These are phyloP conservation scores for Drosophila trichaetosa DNA, from an alignment of 2,888 invertebrate species.

Conservation along the genomic window DNA sequence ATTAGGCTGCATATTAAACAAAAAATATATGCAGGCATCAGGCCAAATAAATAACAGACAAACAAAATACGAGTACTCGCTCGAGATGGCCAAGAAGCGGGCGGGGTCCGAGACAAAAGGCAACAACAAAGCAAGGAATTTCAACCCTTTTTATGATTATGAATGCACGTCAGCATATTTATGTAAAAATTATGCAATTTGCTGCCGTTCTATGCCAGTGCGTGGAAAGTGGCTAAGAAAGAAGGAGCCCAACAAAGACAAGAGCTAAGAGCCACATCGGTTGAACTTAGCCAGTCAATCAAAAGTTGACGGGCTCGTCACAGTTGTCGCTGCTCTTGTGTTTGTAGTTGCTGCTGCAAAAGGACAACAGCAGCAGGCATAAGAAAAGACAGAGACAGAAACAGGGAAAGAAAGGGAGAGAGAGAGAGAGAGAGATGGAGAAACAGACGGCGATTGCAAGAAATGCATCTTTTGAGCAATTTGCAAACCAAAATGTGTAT, in stretches of 20 bases:
- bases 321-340: constrained; percentile 66
- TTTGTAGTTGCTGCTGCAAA: constrained; percentile 41
- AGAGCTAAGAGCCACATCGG: constrained; percentile 60
- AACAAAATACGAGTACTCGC: constrained; percentile 33
- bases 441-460: constrained; percentile 25
- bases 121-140: constrained; percentile 54
- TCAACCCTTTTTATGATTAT: constrained; percentile 79
- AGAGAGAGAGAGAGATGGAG: not conserved
- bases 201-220: constrained; percentile 79
- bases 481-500: constrained; percentile 81
- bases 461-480: constrained; percentile 76
- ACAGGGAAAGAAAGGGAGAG: not conserved
- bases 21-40: constrained; percentile 49
- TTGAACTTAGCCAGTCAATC: constrained; percentile 79
- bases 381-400: not conserved
- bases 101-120: constrained; percentile 28
- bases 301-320: constrained; percentile 79
- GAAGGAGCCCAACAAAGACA: constrained; percentile 34
- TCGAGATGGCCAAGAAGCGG: constrained; percentile 5
- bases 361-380: constrained; percentile 51
- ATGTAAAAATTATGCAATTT: constrained; percentile 81
- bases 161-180: constrained; percentile 81
- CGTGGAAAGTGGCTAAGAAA: constrained; percentile 39
- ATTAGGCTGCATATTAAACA: constrained; percentile 80
- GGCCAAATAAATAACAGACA: constrained; percentile 76